These are phyloP conservation scores for Acropora yongei DNA, from an alignment of 64 coral and sea anemone species.

Conservation along the genomic window DNA sequence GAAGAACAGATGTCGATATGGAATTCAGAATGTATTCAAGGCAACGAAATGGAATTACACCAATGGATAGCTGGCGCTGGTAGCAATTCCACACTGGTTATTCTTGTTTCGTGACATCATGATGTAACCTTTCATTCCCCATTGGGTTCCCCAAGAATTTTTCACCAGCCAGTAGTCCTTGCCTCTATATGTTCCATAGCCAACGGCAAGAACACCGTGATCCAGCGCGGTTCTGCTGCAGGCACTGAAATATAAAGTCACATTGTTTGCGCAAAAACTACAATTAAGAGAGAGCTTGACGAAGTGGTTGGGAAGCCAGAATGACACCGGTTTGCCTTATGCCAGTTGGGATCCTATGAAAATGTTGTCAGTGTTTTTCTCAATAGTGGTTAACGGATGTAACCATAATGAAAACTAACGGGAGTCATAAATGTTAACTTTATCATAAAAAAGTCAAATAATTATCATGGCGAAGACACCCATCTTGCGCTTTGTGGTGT, in stretches of 20 bases:
- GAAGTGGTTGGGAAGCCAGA: no score
- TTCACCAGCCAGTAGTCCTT: conserved; percentile 77
- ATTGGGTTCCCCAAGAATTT: conserved; percentile 57
- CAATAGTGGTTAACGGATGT: neutral
- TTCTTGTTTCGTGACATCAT: conserved; percentile 80
- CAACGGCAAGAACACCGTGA: conserved; percentile 78
- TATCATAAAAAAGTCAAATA: no score
- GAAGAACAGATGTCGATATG: neutral
- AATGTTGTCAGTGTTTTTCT: no score
- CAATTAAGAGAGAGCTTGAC: no score
- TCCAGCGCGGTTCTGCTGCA: conserved; percentile 68
- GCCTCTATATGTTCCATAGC: conserved; percentile 66
- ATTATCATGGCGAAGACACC: no score
- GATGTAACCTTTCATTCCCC: conserved; percentile 66
- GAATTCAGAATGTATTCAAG: neutral
- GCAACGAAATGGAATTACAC: conserved; percentile 16
- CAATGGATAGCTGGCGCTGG: conserved; percentile 71
- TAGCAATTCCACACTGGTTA: conserved; percentile 86
- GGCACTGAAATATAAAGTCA: neutral
- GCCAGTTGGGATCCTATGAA: no score
- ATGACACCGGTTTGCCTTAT: no score
- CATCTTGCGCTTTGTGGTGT: no score
- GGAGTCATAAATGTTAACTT: neutral
- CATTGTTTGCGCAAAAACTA: no score
- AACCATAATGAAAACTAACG: neutral